Evolutionary conservation across 1,140 invertebrate species (phyloP).

Genomic region (Ceratoteleas bidentatus): DNA sequence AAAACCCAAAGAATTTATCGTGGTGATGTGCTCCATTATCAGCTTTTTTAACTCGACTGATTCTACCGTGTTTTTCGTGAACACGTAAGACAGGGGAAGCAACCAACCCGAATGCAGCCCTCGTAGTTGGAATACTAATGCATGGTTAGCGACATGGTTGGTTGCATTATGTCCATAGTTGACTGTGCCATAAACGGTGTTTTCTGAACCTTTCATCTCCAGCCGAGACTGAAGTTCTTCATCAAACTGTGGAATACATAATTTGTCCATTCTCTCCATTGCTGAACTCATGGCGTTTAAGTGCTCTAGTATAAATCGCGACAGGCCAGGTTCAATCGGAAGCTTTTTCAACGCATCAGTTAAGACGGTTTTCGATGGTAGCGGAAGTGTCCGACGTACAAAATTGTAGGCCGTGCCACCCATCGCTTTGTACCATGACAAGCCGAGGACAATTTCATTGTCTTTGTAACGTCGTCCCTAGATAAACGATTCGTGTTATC

Average conservation of each 20-base stretch:
- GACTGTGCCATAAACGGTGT: not conserved
- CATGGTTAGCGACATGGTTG: too few species aligned
- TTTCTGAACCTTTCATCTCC: not conserved
- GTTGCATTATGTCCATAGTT: too few species aligned
- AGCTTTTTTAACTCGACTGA: too few species aligned
- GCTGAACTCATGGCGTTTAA: not conserved
- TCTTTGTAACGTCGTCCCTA: not conserved
- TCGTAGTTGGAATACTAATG: too few species aligned
- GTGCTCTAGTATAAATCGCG: not conserved
- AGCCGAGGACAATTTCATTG: not conserved
- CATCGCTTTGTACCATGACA: not conserved
- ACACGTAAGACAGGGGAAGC: too few species aligned
- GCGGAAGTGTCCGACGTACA: not conserved
- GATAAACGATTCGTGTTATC: too few species aligned
- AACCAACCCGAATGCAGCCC: too few species aligned
- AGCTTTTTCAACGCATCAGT: not conserved
- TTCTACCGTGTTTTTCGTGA: too few species aligned
- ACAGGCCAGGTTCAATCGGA: not conserved
- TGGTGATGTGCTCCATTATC: too few species aligned
- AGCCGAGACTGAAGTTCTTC: not conserved
- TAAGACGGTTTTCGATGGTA: not conserved
- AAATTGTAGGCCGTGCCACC: not conserved
- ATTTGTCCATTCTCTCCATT: not conserved
- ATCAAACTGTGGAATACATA: not conserved
- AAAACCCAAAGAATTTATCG: too few species aligned